A percentile compares a stretch with the other conserved stretches of the same genome.
phyloP scores from a whole-genome alignment of 35 echinoderm and acorn worm species.

The Patiria miniata region DNA sequence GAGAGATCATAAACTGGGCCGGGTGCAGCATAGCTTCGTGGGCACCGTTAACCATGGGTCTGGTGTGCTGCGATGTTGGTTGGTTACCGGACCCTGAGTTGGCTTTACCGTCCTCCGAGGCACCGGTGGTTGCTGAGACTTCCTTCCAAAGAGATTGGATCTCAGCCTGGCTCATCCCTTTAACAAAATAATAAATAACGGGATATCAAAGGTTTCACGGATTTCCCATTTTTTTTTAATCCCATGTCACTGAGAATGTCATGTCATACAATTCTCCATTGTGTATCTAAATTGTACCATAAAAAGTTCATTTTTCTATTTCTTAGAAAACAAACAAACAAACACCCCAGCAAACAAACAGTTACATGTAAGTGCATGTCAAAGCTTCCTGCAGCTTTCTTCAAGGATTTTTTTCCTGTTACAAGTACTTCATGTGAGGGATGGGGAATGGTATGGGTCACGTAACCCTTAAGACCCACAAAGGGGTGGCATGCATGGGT shows the following conservation, averaged over 20 bases:
- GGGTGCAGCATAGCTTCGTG: constrained; percentile 87
- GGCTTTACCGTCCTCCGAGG: constrained; percentile 59
- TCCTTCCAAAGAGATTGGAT: constrained; percentile 95
- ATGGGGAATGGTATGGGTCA: too few species aligned
- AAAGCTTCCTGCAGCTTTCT: too few species aligned
- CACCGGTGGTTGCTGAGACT: constrained; percentile 67
- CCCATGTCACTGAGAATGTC: background rate
- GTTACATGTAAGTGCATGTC: too few species aligned
- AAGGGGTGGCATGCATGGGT: too few species aligned
- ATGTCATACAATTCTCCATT: background rate
- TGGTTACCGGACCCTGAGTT: constrained; percentile 45
- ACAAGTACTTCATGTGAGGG: too few species aligned
- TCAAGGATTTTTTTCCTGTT: too few species aligned
- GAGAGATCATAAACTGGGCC: constrained; percentile 69
- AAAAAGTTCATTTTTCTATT: too few species aligned
- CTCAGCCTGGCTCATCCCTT: constrained; percentile 83
- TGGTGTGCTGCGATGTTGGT: constrained; percentile 37
- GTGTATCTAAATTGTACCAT: too few species aligned
- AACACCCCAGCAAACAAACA: too few species aligned
- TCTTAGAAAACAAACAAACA: too few species aligned
- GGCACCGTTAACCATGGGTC: constrained; percentile 76
- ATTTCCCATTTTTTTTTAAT: background rate
- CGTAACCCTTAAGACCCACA: too few species aligned
- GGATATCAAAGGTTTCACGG: background rate
- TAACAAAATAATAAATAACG: constrained; percentile 1